Base-by-base conservation (phyloP, 2,888 invertebrate genomes). In the Caenorhabditis virilis region DNA sequence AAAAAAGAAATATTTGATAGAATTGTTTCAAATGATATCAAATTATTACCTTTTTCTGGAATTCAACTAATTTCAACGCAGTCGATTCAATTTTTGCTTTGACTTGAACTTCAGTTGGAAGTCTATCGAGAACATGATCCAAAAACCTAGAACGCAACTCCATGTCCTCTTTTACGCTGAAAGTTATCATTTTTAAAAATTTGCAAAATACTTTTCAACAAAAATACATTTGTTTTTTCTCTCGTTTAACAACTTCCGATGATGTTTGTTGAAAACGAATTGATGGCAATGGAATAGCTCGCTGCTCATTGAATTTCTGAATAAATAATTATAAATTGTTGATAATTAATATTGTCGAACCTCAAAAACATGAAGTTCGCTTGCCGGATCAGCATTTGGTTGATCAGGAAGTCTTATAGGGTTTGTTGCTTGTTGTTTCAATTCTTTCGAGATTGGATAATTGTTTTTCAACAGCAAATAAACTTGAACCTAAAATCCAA, bases 11-110 rank as follows among this genome's bases (percentile, higher is more conserved):
- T 30, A 13, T 9, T 36, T 22, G 6, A 7, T 39, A 20, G 11
- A 15, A 39, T 39, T 39, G 18, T 20, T 43, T 9, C 11, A 13
- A 16, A 27, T 13, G 5, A 27, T n/a, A 30, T 5, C n/a, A 35
- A 38, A 49, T n/a, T 36, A 16, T 38, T 11, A 77, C 74, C 36
- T 71, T 67, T 57, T 95, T 89, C 85, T 98, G 97, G 85, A 97
- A 95, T 85, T 95, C 95, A 7, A 97, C 87, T 15, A 98, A 91
- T 20, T 95, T 88, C 50, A 98, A 86, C 45, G 95, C 95, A 64
- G 94, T 87, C 48, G 97, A 85, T 84, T 98, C 97, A 66, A 95
- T 95, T 85, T 93, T 92, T 0, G 95, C 94, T 84, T 95, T 94
- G 35, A 91, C 85, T 27, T 92, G 89, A 56, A 95, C 86, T 83